Evolutionary conservation across 2,113 vertebrate species (phyloP).

Genomic region (Atlantisia rogersi): DNA sequence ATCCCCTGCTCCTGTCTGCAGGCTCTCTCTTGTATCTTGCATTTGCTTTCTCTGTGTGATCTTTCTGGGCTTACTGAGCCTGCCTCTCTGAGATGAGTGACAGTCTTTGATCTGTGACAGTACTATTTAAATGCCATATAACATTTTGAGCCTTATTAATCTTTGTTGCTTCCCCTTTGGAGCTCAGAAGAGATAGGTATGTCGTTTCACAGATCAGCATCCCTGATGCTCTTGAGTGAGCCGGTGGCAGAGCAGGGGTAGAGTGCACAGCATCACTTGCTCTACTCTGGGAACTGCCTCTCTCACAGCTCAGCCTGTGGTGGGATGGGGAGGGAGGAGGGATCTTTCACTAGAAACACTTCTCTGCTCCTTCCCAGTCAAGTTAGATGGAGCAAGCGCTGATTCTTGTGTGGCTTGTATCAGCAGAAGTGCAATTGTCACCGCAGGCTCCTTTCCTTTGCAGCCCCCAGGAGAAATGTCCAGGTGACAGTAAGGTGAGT

Average conservation of each 20-base stretch:
- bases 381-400: not conserved
- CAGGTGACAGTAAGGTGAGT: not conserved
- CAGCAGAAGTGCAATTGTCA: not conserved
- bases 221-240: not conserved
- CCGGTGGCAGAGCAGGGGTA: not conserved
- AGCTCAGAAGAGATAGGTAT: not conserved
- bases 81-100: not conserved
- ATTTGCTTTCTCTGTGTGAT: slow-evolving; percentile 21
- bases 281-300: not conserved
- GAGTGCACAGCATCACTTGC: not conserved
- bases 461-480: not conserved
- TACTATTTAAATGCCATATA: slow-evolving; percentile 26
- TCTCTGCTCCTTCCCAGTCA: not conserved
- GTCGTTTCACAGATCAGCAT: slow-evolving; percentile 6
- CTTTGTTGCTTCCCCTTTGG: not conserved
- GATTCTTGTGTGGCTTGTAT: not conserved
- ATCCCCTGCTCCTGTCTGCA: slow-evolving; percentile 6
- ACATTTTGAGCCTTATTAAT: slow-evolving; percentile 39
- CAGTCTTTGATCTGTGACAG: slow-evolving; percentile 23
- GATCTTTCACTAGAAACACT: not conserved
- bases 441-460: not conserved
- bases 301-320: accelerated
- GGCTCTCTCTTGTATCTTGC: slow-evolving; percentile 16
- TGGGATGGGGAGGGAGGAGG: not conserved
- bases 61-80: not conserved